Evolutionary conservation across 2,888 invertebrate genomes (phyloP), one percentile per base, ranked within the genome.

Genomic region (Caenorhabditis imperialis): DNA sequence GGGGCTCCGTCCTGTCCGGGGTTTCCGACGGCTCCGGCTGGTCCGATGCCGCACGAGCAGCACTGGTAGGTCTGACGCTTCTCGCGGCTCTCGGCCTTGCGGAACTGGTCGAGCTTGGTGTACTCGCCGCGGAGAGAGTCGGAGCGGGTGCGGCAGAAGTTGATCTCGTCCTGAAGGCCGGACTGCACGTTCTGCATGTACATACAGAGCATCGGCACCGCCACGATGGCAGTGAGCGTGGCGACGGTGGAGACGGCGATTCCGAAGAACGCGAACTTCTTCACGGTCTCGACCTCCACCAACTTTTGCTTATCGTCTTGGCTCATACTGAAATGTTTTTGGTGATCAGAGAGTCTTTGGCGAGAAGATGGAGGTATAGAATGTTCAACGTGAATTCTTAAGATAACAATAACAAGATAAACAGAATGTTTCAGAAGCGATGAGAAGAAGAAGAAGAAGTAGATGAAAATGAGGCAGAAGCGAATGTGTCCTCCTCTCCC

Each of bases 201-300:
- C 78, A 80, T 78, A 38, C 80, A 80, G 51, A 80, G 72, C 78
- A 80, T 78, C 40, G 80, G 78, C 12, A 80, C 80, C 6, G 80
- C 80, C 14, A 80, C 76, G 54, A 78, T 80, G 14, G 78, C 80
- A 16, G 80, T 80, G 65, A 80, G 51, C 22, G 78, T 80, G 62
- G 78, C 78, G 55, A 80, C 65, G n/a, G 78, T 80, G 40, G 79
- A 79, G 53, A 79, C 79, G 33, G 75, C 79, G 20, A 77, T 48
- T 48, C 85, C 87, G 75, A 83, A 82, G 78, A 87, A 86, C 75
- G 87, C 87, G 70, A 86, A 77, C 65, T 79, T 81, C 75, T 85
- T 83, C 51, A 84, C 78, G 47, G 77, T 73, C 48, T 85, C 84
- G 38, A 85, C 86, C 78, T 87, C 86, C 27, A 77, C 50, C 20